Percentiles rank a stretch among this genome's conserved stretches.
These are phyloP conservation scores for Papilio demoleus DNA, from an alignment of 2,888 invertebrate genomes.

Conservation along the genomic window DNA sequence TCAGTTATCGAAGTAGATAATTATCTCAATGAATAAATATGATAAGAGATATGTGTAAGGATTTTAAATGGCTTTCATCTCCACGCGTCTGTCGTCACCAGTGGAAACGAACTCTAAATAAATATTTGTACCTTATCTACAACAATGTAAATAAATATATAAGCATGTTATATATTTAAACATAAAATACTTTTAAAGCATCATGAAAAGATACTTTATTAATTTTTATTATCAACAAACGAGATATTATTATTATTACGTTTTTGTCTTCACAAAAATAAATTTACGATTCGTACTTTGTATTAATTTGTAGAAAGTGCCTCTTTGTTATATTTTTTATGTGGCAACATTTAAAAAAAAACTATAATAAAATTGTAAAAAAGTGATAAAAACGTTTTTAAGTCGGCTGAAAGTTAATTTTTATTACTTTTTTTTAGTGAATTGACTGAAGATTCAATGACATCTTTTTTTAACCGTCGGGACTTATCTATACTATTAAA, in stretches of 20 bases:
- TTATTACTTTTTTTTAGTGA: no score
- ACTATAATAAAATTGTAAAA: background rate
- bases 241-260: background rate
- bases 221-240: background rate
- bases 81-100: background rate
- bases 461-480: background rate
- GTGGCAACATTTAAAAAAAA: no score
- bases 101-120: constrained; percentile 4
- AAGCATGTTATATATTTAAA: background rate
- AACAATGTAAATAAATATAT: background rate
- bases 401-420: no score
- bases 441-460: background rate
- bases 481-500: no score
- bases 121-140: background rate
- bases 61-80: background rate
- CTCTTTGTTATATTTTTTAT: background rate
- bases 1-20: background rate
- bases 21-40: background rate
- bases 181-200: background rate
- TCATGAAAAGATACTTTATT: background rate
- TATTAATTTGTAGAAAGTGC: background rate
- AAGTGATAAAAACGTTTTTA: no score
- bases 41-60: background rate
- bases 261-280: background rate
- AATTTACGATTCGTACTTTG: background rate